Evolutionary conservation across 2,113 vertebrate genomes (phyloP), one percentile per base, ranked within the genome.

Genomic region (Oostethus manadensis): DNA sequence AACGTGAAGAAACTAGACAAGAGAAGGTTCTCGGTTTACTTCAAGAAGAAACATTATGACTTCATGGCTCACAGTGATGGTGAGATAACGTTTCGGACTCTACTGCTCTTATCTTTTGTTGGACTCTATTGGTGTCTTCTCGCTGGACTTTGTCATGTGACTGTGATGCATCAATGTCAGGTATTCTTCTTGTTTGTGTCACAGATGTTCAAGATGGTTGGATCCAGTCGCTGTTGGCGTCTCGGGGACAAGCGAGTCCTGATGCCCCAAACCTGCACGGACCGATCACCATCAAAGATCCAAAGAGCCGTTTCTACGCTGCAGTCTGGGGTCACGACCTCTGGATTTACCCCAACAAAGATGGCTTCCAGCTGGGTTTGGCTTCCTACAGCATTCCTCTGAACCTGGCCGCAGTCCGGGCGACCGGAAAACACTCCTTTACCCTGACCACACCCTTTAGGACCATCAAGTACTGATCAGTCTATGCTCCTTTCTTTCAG

Each of bases 11-110:
- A 74, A 56, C 83, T 72, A 40, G 87, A 89, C 15, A 84, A 74
- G 46, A 40, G 81, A 1, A 73, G 76, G 42, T 91, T 91, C 64
- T 85, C 86, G 0, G 43, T 91, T 13, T 78, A 81, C 71, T 88
- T 90, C 80, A 77, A 57, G 58, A 91, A 89, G 78, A 91, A 89
- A 70, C 86, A 76, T 45, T 88, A 88, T 43, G 90, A 91, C 56
- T 91, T 91, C 74, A 86, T 90, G 89, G 90, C 88, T 60, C 83
- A 89, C 45, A 89, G 5, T 38, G 74, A 85, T 0, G 88, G 88
- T 91, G 44, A 72, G 65, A 59, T 18, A 13, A 3, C 1, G 5
- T 17, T 4, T 29, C 11, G 3, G 4, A 21, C n/a, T 48, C 43
- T 44, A 17, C 14, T 15, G 16, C 43, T 44, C 45, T 46, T n/a